These are phyloP conservation scores for Phalera bucephala DNA, from an alignment of 2,888 invertebrate genomes.

Conservation along the genomic window DNA sequence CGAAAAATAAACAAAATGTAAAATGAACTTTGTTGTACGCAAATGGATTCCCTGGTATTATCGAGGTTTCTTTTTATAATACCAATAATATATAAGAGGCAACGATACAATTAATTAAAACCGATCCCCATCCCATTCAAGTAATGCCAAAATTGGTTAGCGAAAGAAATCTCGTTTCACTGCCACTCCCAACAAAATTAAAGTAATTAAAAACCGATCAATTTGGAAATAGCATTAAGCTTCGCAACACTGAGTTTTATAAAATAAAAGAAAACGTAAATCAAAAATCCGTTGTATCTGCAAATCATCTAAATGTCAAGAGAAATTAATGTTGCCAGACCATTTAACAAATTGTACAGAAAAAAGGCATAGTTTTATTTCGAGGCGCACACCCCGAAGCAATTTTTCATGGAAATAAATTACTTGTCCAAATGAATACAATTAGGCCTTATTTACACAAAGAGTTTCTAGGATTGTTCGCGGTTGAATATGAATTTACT, in stretches of 20 bases:
- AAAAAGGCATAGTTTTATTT: slow-evolving; percentile 8
- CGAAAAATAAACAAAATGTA: too few relatives aligned
- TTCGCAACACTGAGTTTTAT: not conserved
- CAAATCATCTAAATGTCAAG: slow-evolving; percentile 18
- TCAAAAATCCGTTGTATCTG: slow-evolving; percentile 11
- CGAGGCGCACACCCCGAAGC: slow-evolving; percentile 1
- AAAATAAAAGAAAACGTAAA: not conserved
- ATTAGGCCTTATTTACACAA: slow-evolving; percentile 1
- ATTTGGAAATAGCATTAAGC: too few relatives aligned
- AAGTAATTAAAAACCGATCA: too few relatives aligned
- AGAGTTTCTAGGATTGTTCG: not conserved
- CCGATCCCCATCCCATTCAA: too few relatives aligned
- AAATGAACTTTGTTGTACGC: too few relatives aligned
- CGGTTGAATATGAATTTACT: not conserved
- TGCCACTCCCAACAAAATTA: too few relatives aligned
- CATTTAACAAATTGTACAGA: slow-evolving; percentile 6
- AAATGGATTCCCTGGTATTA: too few relatives aligned
- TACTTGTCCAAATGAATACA: slow-evolving; percentile 6
- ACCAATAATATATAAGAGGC: too few relatives aligned
- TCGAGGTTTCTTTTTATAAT: too few relatives aligned
- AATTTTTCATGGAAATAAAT: slow-evolving; percentile 18
- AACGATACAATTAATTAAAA: too few relatives aligned
- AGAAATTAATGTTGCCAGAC: slow-evolving; percentile 13
- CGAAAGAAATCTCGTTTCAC: too few relatives aligned
- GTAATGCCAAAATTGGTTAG: too few relatives aligned